These are phyloP conservation scores for Bradypodion pumilum DNA, from an alignment of 2,797 vertebrate genomes.

Conservation along the genomic window DNA sequence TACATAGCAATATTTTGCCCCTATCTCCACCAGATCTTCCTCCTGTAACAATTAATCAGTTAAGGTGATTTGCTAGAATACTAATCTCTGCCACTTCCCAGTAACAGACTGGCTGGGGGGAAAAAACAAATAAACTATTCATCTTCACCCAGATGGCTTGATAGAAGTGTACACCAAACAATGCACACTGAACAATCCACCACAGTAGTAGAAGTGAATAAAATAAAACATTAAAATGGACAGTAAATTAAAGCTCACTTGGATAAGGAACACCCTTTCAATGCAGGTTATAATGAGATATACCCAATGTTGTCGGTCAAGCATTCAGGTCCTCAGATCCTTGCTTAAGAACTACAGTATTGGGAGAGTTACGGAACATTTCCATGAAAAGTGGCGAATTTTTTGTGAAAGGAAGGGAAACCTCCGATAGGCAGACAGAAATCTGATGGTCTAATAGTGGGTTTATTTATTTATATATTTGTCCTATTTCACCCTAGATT, in stretches of 20 bases:
- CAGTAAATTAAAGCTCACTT: neutral
- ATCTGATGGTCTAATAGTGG: too few relatives aligned
- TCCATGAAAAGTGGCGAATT: too few relatives aligned
- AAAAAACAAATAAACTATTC: neutral
- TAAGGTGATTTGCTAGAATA: constrained; percentile 19
- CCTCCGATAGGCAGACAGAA: too few relatives aligned
- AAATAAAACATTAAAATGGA: constrained; percentile 11
- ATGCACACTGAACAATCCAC: neutral
- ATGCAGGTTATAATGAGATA: neutral
- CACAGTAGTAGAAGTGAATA: neutral
- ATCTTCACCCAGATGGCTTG: neutral
- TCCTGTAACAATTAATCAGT: constrained; percentile 77
- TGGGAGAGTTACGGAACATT: neutral
- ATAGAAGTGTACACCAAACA: neutral
- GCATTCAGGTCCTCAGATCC: neutral
- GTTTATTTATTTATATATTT: too few relatives aligned
- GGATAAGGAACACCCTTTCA: neutral
- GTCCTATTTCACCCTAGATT: too few relatives aligned
- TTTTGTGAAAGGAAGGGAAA: too few relatives aligned
- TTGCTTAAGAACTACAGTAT: neutral
- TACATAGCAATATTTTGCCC: constrained; percentile 87
- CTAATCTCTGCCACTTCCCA: neutral
- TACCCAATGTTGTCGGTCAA: neutral
- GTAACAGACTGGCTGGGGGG: neutral
- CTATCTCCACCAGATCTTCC: constrained; percentile 83